These are phyloP conservation scores for Nomada hirtipes DNA, from an alignment of 2,888 invertebrate species.

Conservation along the genomic window DNA sequence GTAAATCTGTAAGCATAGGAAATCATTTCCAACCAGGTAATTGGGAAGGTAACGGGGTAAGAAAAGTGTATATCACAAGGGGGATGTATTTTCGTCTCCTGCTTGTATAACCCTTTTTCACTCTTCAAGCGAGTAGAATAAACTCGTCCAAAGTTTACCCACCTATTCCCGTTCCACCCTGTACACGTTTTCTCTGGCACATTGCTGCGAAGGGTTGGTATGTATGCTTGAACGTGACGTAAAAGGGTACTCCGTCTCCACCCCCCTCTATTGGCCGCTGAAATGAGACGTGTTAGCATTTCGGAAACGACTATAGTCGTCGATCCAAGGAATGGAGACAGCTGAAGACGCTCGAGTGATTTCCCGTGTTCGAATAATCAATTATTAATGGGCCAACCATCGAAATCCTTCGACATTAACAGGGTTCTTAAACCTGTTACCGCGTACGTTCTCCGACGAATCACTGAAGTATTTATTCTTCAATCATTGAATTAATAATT, in stretches of 20 bases:
- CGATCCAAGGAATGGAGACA: conserved; percentile 32
- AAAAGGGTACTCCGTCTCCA: conserved; percentile 48
- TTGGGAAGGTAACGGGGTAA: too few relatives aligned
- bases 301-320: conserved; percentile 38
- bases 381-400: conserved; percentile 27
- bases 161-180: too few relatives aligned
- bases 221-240: conserved; percentile 57
- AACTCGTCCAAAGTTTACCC: too few relatives aligned
- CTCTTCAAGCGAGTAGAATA: too few relatives aligned
- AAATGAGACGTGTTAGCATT: conserved; percentile 59
- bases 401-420: background rate
- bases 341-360: conserved; percentile 6
- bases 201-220: conserved; percentile 9
- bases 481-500: too few relatives aligned
- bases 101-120: too few relatives aligned
- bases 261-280: conserved; percentile 24
- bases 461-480: background rate
- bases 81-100: too few relatives aligned
- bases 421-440: background rate
- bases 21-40: too few relatives aligned
- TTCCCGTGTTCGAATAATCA: conserved; percentile 26
- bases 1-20: too few relatives aligned
- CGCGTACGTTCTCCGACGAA: too few relatives aligned
- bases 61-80: too few relatives aligned
- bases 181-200: conserved; percentile 2